Conservation (phyloP, 2,113 vertebrate species). For the Puma concolor region DNA sequence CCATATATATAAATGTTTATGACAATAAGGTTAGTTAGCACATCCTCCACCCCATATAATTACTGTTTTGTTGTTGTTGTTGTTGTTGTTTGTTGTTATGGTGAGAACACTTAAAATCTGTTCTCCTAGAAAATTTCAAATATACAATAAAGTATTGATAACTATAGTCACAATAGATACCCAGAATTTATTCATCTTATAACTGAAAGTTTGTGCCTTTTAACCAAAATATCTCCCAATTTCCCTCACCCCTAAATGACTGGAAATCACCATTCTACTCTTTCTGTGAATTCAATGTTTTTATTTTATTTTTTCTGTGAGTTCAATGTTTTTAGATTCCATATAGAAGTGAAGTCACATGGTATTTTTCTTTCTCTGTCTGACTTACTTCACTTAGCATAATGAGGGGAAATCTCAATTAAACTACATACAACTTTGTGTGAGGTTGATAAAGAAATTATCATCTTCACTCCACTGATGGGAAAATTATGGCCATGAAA, state of each 20-base stretch:
- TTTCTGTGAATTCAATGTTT: neutral
- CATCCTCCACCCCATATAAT: neutral
- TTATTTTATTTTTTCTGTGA: neutral
- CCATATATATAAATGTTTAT: neutral
- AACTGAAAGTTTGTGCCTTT: neutral
- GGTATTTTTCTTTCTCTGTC: neutral
- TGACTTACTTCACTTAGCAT: neutral
- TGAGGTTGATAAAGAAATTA: constrained; percentile 7
- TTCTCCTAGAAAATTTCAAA: neutral
- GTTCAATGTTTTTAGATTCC: neutral
- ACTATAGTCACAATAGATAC: neutral
- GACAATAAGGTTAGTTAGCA: neutral
- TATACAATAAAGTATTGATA: neutral
- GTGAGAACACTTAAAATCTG: neutral
- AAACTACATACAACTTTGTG: neutral
- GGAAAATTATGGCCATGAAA: neutral
- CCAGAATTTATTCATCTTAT: neutral
- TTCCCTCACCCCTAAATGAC: neutral
- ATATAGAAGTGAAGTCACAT: neutral
- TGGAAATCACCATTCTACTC: neutral
- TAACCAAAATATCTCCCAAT: neutral
- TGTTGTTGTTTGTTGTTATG: neutral
- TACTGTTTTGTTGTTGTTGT: neutral
- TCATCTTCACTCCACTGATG: neutral
- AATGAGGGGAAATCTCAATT: neutral